phyloP scores from a whole-genome alignment of 2,797 vertebrate genomes.

The Orestias chungarensis region DNA sequence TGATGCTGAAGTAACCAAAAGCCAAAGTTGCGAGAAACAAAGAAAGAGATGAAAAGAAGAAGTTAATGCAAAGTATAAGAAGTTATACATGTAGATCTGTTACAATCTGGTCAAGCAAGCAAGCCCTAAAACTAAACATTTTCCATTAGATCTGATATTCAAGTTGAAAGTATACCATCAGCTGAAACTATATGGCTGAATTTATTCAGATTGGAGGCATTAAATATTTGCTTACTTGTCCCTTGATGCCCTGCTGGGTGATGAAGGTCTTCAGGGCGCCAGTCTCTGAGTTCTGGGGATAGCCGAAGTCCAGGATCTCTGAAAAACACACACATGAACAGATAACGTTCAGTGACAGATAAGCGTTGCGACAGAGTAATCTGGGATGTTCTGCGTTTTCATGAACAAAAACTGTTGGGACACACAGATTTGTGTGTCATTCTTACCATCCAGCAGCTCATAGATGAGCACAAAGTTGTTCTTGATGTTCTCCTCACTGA shows the following conservation, averaged over 20 bases:
- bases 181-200: too few species aligned
- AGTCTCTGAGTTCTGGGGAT: slow-evolving; percentile 99
- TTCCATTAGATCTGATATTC: neutral
- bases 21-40: neutral
- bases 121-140: neutral
- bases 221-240: slow-evolving; percentile 85
- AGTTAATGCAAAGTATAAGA: neutral
- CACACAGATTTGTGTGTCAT: neutral
- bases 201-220: neutral
- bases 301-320: slow-evolving; percentile 99
- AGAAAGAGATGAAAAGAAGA: slow-evolving; percentile 11
- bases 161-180: neutral
- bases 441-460: slow-evolving; percentile 94
- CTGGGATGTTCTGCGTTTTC: slow-evolving; percentile 1
- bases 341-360: slow-evolving; percentile 38
- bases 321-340: slow-evolving; percentile 54
- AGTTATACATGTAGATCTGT: neutral
- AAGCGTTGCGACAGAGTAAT: slow-evolving; percentile 15
- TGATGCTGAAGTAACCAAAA: slow-evolving; percentile 75
- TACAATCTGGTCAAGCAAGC: neutral
- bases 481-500: slow-evolving; percentile 99
- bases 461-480: slow-evolving; percentile 99
- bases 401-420: too few species aligned
- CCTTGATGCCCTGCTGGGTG: slow-evolving; percentile 99
- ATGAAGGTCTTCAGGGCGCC: slow-evolving; percentile 99